Percentiles rank a stretch among this genome's conserved stretches.
phyloP scores from a whole-genome alignment of 1,140 invertebrate genomes.

The Acromyrmex echinatior region DNA sequence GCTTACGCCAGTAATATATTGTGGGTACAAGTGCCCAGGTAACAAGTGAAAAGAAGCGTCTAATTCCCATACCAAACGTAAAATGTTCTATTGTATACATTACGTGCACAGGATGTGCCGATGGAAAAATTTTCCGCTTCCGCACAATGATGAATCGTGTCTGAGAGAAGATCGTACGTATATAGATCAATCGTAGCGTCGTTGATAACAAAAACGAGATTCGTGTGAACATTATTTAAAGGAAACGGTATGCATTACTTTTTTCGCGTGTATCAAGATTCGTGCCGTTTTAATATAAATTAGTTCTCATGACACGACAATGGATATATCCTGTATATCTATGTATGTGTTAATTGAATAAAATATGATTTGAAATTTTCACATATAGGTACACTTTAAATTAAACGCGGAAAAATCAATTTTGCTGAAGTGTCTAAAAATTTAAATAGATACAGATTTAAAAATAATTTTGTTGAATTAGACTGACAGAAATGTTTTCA shows the following conservation, averaged over 20 bases:
- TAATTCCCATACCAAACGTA: slow-evolving; percentile 43
- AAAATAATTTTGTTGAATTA: too few species aligned
- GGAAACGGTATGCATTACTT: not conserved
- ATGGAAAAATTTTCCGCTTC: slow-evolving; percentile 40
- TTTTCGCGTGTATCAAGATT: not conserved
- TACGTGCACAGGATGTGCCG: slow-evolving; percentile 38
- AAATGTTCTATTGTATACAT: slow-evolving; percentile 44
- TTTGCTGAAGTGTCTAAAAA: too few species aligned
- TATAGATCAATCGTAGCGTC: slow-evolving; percentile 5
- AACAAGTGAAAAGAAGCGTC: slow-evolving; percentile 51
- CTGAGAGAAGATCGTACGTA: slow-evolving; percentile 5
- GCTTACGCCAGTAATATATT: not conserved
- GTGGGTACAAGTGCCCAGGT: slow-evolving; percentile 51
- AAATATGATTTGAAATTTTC: not conserved
- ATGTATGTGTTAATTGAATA: slow-evolving; percentile 6
- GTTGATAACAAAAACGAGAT: slow-evolving; percentile 5
- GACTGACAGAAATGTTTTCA: too few species aligned
- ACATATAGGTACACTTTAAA: not conserved
- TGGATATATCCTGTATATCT: not conserved
- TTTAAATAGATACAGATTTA: too few species aligned
- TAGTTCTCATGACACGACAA: slow-evolving; percentile 7
- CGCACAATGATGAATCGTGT: slow-evolving; percentile 29
- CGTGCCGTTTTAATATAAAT: slow-evolving; percentile 13
- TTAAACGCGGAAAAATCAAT: not conserved
- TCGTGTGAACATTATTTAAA: slow-evolving; percentile 13